Percentiles rank a stretch among this genome's conserved stretches.
phyloP scores from a whole-genome alignment of 2,888 invertebrate species.

The Microplitis manilae region DNA sequence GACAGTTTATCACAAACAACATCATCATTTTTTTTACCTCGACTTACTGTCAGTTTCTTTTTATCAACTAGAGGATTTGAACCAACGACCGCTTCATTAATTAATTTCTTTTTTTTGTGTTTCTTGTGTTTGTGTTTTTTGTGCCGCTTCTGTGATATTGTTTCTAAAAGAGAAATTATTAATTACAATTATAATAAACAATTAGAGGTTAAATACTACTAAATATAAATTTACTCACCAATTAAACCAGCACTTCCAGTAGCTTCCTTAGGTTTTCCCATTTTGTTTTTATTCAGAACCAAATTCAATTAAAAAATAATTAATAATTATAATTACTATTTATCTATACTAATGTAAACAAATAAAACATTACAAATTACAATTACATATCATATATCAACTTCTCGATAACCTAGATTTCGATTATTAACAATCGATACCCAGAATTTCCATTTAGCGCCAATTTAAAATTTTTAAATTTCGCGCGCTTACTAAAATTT shows the following conservation, averaged over 20 bases:
- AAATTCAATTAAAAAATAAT: neutral
- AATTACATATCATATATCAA: too few species aligned
- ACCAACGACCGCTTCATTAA: constrained; percentile 71
- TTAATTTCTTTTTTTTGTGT: constrained; percentile 75
- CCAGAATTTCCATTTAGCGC: too few species aligned
- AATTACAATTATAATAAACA: too few species aligned
- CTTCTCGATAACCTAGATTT: too few species aligned
- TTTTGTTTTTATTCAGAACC: neutral
- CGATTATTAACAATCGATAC: too few species aligned
- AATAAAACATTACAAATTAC: too few species aligned
- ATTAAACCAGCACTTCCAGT: neutral
- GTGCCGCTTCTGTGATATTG: constrained; percentile 73
- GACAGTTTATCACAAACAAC: constrained; percentile 10
- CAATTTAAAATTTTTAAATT: too few species aligned
- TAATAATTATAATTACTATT: neutral
- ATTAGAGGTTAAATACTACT: neutral
- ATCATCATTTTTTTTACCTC: constrained; percentile 17
- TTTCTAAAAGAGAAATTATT: constrained; percentile 9
- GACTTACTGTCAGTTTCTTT: neutral
- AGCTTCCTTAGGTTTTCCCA: constrained; percentile 19
- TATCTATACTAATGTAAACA: too few species aligned
- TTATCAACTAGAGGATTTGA: constrained; percentile 73
- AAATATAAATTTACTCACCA: constrained; percentile 4
- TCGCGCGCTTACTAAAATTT: too few species aligned
- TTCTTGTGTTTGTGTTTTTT: constrained; percentile 79